A percentile compares a stretch with the other conserved stretches of the same genome.
phyloP scores from a whole-genome alignment of 1,140 invertebrate genomes.

The Hetaerina americana region DNA sequence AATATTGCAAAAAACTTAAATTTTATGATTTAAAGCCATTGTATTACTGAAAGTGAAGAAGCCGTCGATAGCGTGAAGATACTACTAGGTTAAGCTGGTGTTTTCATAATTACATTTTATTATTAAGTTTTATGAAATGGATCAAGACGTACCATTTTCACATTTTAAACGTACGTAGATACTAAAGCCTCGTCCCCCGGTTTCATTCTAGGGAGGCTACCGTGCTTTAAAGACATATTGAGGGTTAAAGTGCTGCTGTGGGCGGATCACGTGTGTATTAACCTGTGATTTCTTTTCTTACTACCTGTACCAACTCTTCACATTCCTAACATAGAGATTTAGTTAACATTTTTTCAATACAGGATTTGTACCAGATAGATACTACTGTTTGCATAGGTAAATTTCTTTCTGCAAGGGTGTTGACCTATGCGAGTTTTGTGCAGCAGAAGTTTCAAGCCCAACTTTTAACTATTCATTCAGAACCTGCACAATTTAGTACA shows the following conservation, averaged over 20 bases:
- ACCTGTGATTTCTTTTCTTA: slow-evolving; percentile 8
- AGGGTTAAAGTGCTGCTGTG: slow-evolving; percentile 4
- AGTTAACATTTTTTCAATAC: slow-evolving; percentile 1
- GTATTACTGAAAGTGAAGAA: too few relatives aligned
- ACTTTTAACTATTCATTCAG: neutral
- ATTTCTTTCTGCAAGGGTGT: neutral
- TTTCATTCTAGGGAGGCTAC: slow-evolving; percentile 11
- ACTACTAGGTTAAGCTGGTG: neutral
- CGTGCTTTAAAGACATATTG: slow-evolving; percentile 11
- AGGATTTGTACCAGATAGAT: neutral
- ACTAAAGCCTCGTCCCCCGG: slow-evolving; percentile 1
- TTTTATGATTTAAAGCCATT: too few relatives aligned
- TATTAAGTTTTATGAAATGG: neutral
- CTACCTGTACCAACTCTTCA: slow-evolving; percentile 1
- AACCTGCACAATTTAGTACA: neutral
- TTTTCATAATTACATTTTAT: slow-evolving; percentile 2
- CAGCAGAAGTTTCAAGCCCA: neutral
- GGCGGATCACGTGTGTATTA: slow-evolving; percentile 10
- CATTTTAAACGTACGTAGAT: neutral
- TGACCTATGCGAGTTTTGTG: neutral
- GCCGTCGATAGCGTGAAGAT: too few relatives aligned
- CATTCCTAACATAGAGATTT: neutral
- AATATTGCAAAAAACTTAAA: too few relatives aligned
- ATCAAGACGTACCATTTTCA: neutral
- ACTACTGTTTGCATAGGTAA: neutral